Base-by-base conservation (phyloP, 1,140 invertebrate genomes). In the Lepidurus packardi region DNA sequence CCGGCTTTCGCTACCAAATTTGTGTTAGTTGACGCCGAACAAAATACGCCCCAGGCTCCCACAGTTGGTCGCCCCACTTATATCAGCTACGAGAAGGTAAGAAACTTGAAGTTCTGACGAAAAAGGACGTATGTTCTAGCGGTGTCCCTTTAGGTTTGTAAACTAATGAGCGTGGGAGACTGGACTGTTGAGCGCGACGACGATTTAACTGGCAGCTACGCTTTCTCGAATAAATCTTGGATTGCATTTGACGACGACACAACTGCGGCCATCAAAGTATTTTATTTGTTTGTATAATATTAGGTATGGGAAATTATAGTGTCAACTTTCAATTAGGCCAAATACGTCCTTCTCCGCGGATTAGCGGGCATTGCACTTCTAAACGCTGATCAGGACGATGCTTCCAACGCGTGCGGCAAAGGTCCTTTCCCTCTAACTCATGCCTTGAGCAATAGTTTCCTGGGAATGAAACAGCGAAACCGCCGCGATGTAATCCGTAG, bases 141-240 rank as follows among this genome's bases (percentile, higher is more conserved):
- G 34, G 44, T 73, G n/a, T 53, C 43, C n/a, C 42, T 75, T 81
- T 82, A 90, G 86, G 84, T 93, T 0, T 93, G 92, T 81, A 83
- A 87, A 34, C 82, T 87, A 25, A 87, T 92, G 81, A 86, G 84
- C 74, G 84, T 85, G 42, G 91, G 89, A 43, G 85, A 87, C 47
- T 94, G 92, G 92, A 93, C 89, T 0, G 82, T 93, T 21, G 92
- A 93, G 83, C 87, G 92, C 80, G 92, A 93, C 80, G 90, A 93
- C 81, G 92, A 94, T 85, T 86, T 92, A 21, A 92, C 92, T 0
- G 92, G 90, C 44, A 91, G 91, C 78, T 93, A 92, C 82, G 90
- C 92, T 78, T 93, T 92, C 82, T 89, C 88, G 82, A 88, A 91
- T 82, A 86, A 87, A 25, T 88, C 89, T 10, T 94, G 92, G 92